Evolutionary conservation across 2,797 vertebrate species (phyloP), one percentile per base, ranked within the genome.

Genomic region (Crenuchus spilurus): DNA sequence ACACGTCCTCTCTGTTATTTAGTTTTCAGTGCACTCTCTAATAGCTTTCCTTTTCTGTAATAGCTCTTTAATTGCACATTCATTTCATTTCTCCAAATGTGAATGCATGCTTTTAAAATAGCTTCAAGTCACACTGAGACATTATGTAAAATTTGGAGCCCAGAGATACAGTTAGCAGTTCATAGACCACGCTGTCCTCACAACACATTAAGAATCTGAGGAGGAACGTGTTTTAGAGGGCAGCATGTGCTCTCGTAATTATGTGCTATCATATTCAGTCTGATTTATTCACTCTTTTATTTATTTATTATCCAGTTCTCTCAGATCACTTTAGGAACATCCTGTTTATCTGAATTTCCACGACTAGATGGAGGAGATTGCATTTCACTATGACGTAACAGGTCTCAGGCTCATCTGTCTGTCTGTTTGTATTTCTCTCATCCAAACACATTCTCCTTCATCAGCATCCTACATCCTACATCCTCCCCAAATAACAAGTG

Each of bases 21-120:
- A 33, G 51, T 35, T 33, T 64, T 33, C 26, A 64, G 49, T 46
- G 55, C 52, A 66, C 67, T 46, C 57, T 70, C 74, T 72, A 49
- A 61, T 63, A 24, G 18, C 57, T 30, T 61, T 70, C 74, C 33
- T 39, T 49, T 70, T 70, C 65, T 52, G n/a, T 51, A 64, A 33
- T 72, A 75, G 62, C 75, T 31, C 41, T 60, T 70, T 81, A 78
- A 78, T 78, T 78, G 68, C 44, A 28, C 54, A 69, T 71, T 60
- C 60, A 66, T 66, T 77, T 63, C 18, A 55, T 33, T 67, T 58
- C 57, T 68, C 48, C 30, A 44, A 62, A 78, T 39, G 42, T 69
- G 33, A 39, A 72, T 68, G 42, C 64, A 70, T n/a, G 68, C 72
- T 72, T 72, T 73, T 72, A 49, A 80, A 72, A 64, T 73, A 16